Percentiles rank a stretch among this genome's conserved stretches.
These are phyloP conservation scores for Semnopithecus entellus DNA, from an alignment of 2,113 vertebrate species.

Conservation along the genomic window DNA sequence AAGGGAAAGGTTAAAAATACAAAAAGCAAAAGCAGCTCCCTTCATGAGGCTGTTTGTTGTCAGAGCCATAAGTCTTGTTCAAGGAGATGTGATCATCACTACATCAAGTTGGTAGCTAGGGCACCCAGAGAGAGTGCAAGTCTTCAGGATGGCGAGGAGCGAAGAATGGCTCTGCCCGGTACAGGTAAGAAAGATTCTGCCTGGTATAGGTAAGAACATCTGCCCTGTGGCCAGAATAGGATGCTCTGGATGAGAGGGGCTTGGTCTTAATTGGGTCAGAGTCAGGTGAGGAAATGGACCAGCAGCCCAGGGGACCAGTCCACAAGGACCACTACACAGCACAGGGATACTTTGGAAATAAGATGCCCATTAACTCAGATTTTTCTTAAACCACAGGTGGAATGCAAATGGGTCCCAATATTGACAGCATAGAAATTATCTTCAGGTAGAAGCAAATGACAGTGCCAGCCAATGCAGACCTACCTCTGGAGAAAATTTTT, in stretches of 20 bases:
- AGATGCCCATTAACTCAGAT: neutral
- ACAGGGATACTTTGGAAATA: neutral
- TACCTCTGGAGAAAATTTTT: neutral
- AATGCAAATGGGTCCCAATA: neutral
- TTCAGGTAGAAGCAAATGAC: neutral
- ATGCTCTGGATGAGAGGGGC: neutral
- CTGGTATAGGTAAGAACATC: neutral
- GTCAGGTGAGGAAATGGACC: neutral
- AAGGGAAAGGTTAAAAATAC: neutral
- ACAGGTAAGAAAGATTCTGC: neutral
- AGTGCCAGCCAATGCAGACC: neutral
- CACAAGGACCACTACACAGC: neutral
- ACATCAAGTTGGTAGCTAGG: neutral
- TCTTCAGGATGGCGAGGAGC: neutral
- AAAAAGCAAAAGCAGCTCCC: neutral
- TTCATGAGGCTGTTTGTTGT: neutral
- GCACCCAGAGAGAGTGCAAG: neutral
- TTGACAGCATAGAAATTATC: neutral
- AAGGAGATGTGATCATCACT: neutral
- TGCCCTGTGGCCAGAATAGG: neutral
- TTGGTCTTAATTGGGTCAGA: neutral
- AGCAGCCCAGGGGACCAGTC: neutral
- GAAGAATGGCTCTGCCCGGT: fast-evolving
- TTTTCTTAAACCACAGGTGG: neutral
- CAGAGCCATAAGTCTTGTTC: neutral